Percentiles rank a stretch among this genome's conserved stretches.
Conservation (phyloP, 92 coral and sea anemone genomes). For the Phenganax stokvisi region DNA sequence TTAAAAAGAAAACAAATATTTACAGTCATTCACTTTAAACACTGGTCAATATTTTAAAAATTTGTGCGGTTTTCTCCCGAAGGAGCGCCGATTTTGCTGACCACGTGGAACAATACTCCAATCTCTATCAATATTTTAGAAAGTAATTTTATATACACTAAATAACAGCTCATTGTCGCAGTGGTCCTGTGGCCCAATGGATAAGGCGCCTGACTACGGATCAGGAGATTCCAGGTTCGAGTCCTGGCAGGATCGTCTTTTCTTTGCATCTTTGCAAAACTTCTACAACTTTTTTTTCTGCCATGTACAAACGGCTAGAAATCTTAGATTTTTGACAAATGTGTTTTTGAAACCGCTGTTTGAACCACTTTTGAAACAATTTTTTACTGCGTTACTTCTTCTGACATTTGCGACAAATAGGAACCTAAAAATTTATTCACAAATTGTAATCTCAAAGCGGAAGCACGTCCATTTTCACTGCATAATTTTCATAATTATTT, state of each 20-base stretch:
- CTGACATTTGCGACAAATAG: no score
- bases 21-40: not conserved
- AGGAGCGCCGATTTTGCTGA: not conserved
- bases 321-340: no score
- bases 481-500: no score
- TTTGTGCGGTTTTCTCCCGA: not conserved
- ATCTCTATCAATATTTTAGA: not conserved
- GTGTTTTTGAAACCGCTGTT: no score
- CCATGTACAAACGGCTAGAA: no score
- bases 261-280: not conserved
- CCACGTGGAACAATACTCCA: no score
- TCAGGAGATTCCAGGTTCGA: slow-evolving; percentile 65
- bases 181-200: slow-evolving; percentile 63
- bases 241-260: slow-evolving; percentile 50
- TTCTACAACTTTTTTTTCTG: not conserved
- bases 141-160: not conserved
- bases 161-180: not conserved
- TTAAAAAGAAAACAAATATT: not conserved
- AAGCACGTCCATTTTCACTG: no score
- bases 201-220: slow-evolving; percentile 64
- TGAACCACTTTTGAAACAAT: no score
- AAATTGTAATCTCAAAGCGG: no score
- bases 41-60: not conserved
- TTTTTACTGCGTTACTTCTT: no score
- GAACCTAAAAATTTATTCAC: no score